Percentiles rank a stretch among this genome's conserved stretches.
Conservation (phyloP, 2,797 vertebrate species). For the Corythornis leucogaster region DNA sequence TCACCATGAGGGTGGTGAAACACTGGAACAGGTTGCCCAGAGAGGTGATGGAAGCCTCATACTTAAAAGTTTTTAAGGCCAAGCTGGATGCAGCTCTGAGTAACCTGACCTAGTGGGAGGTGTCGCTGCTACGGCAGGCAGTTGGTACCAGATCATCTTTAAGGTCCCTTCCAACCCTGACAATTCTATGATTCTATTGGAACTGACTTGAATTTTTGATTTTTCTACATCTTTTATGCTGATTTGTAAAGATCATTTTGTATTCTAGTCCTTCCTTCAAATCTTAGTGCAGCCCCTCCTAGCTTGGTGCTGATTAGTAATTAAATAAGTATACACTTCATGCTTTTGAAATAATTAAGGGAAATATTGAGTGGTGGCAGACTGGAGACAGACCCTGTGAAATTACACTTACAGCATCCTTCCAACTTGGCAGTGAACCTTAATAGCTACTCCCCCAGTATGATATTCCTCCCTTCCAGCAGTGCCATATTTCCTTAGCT, state of each 20-base stretch:
- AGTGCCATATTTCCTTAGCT: constrained; percentile 29
- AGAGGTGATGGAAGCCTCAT: no score
- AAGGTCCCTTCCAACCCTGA: no score
- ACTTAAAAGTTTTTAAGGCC: no score
- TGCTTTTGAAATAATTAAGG: constrained; percentile 68
- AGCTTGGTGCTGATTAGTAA: constrained; percentile 68
- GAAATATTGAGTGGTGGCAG: constrained; percentile 55
- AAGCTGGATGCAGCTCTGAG: no score
- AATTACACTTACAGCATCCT: constrained; percentile 58
- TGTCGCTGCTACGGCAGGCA: no score
- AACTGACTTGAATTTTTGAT: background rate
- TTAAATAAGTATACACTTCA: constrained; percentile 72
- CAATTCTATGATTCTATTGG: background rate
- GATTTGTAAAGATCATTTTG: constrained; percentile 10
- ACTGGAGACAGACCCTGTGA: constrained; percentile 52
- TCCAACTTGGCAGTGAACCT: constrained; percentile 35
- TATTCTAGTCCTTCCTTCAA: constrained; percentile 39
- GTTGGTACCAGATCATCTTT: no score
- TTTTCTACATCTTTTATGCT: background rate
- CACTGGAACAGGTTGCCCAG: no score
- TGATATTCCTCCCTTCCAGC: constrained; percentile 43
- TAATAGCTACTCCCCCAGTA: constrained; percentile 53
- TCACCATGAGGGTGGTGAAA: no score
- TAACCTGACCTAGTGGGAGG: no score
- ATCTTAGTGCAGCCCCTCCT: constrained; percentile 23